Base-by-base conservation (phyloP, 2,797 vertebrate species). In the Labeo calbasu region DNA sequence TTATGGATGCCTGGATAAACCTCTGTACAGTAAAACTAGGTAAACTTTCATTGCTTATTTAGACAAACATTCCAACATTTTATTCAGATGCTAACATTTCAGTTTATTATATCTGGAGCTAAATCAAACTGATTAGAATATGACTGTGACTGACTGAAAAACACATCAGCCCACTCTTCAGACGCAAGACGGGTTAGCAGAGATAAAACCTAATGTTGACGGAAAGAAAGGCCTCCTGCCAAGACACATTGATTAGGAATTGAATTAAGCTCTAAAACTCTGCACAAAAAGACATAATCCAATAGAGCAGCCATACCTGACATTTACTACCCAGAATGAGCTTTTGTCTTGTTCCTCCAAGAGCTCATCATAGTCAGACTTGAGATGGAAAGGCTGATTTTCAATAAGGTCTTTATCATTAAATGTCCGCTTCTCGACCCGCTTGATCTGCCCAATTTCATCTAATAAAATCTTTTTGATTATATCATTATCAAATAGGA, bases 231-330 rank as follows among this genome's bases (percentile, higher is more conserved):
- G 57, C 46, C 73, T 79, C 73, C 57, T 86, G 72, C 76, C 82
- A 80, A 72, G 81, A 82, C 65, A 72, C 73, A 88, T 79, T 87
- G 83, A 88, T 87, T 73, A 61, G 72, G 50, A 86, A 90, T 88
- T 65, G 32, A 88, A 87, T 89, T 66, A 88, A 75, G 57, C 70
- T 75, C 68, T 79, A 72, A 73, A 84, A 82, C 51, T 86, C 75
- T 46, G 76, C 75, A 69, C 81, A 86, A 66, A 81, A 55, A 83
- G n/a, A 83, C 79, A 65, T 82, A 81, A 82, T 88, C 81, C 80
- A 85, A 87, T 86, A 66, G 81, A 82, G 70, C 63, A 65, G 50
- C 43, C 70, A 75, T 50, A 84, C 81, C 63, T 85, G 88, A 85
- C 85, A 88, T 87, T 88, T 88, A 85, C 79, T 63, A 75, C 32